Conservation (phyloP, 2,113 vertebrate species). For the Uria lomvia region DNA sequence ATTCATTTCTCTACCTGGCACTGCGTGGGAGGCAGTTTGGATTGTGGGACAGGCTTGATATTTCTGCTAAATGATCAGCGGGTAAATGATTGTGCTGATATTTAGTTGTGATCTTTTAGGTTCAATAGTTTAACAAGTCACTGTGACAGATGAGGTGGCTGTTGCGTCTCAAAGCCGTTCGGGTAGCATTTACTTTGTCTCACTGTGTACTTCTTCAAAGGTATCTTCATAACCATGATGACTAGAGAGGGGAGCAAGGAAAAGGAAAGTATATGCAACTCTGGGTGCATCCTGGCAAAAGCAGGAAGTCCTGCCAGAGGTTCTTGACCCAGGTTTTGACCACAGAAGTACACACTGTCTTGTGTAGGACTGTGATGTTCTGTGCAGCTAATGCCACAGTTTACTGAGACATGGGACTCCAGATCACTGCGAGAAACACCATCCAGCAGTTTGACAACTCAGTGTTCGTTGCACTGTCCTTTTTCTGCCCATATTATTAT, state of each 20-base stretch:
- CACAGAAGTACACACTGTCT: accelerated
- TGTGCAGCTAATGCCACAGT: not conserved
- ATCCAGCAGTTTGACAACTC: not conserved
- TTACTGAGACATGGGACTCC: not conserved
- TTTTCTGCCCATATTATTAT: not conserved
- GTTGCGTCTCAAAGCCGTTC: not conserved
- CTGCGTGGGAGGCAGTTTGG: conserved; percentile 12
- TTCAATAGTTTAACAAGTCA: conserved; percentile 18
- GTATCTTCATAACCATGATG: not conserved
- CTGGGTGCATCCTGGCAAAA: not conserved
- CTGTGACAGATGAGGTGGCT: not conserved
- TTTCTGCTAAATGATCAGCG: conserved; percentile 22
- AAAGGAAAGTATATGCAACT: not conserved
- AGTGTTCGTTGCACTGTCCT: not conserved
- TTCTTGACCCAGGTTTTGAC: not conserved
- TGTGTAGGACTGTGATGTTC: not conserved
- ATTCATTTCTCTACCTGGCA: not conserved
- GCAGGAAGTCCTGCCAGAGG: not conserved
- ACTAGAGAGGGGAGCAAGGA: not conserved
- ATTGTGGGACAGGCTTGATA: not conserved
- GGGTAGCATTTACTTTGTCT: not conserved
- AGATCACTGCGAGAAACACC: not conserved
- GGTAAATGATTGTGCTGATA: conserved; percentile 9
- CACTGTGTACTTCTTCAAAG: not conserved
- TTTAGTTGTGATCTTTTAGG: conserved; percentile 36